A percentile compares a stretch with the other conserved stretches of the same genome.
Conservation (phyloP, 2,888 invertebrate species). For the Aspidiotus rigidus region DNA sequence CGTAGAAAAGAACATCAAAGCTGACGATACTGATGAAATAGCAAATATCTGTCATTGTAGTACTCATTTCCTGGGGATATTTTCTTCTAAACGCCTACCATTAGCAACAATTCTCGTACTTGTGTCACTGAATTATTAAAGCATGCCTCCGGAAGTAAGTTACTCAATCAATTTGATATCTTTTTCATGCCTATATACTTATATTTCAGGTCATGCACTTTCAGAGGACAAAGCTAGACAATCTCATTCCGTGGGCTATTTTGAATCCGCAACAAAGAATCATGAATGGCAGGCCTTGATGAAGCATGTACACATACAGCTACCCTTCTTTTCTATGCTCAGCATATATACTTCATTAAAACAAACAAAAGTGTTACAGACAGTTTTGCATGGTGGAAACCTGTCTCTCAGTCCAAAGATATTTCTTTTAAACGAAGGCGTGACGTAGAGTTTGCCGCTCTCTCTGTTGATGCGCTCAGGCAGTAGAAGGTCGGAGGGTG, state of each 20-base stretch:
- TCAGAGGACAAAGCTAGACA: neutral
- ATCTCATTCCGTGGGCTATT: neutral
- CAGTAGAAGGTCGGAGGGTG: too few relatives aligned
- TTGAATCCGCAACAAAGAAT: neutral
- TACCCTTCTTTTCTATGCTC: conserved; percentile 6
- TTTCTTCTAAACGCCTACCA: too few relatives aligned
- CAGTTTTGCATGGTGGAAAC: conserved; percentile 11
- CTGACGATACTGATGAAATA: too few relatives aligned
- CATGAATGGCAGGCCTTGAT: conserved; percentile 13
- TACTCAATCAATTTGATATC: too few relatives aligned
- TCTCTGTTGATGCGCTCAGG: too few relatives aligned
- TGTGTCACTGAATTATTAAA: too few relatives aligned
- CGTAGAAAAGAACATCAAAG: too few relatives aligned
- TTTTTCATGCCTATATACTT: neutral
- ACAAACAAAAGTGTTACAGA: conserved; percentile 9
- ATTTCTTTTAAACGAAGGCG: neutral
- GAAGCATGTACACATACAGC: conserved; percentile 11
- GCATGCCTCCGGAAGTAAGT: too few relatives aligned
- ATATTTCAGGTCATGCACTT: neutral
- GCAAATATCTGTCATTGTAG: too few relatives aligned
- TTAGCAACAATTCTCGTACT: too few relatives aligned
- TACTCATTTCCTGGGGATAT: too few relatives aligned
- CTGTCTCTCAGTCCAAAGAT: neutral
- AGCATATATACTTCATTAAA: conserved; percentile 11
- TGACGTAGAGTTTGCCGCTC: conserved; percentile 12